Evolutionary conservation across 23 tunicate species (phyloP).

Genomic region (Ciona savignyi): DNA sequence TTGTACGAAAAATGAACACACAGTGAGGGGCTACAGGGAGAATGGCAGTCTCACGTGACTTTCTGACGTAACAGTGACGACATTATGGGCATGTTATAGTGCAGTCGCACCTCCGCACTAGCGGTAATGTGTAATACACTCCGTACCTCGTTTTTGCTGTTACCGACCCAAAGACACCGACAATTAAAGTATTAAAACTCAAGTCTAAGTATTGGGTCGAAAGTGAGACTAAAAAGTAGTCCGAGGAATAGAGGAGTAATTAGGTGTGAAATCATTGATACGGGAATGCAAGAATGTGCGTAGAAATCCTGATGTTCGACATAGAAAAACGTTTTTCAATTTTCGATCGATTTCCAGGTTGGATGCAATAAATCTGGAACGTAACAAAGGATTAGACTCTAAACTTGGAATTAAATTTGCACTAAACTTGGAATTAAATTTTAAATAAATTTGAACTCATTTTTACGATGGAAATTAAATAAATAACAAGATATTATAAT

Average conservation of each 20-base stretch:
- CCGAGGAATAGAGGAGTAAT: background rate
- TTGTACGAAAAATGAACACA: slow-evolving; percentile 5
- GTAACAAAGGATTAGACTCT: too few species aligned
- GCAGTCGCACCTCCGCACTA: background rate
- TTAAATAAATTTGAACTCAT: too few species aligned
- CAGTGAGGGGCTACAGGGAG: slow-evolving; percentile 3
- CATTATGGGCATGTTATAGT: background rate
- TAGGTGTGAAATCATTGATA: background rate
- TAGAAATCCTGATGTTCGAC: background rate
- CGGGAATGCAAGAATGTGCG: background rate
- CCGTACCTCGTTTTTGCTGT: background rate
- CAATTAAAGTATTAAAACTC: background rate
- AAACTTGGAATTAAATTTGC: too few species aligned
- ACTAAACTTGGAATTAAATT: too few species aligned
- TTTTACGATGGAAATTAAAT: too few species aligned
- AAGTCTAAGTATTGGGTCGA: background rate
- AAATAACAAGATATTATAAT: too few species aligned
- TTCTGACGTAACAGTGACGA: background rate
- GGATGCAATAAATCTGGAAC: too few species aligned
- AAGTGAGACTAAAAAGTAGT: background rate
- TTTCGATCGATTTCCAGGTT: too few species aligned
- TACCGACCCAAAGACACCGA: background rate
- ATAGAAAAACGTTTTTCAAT: too few species aligned
- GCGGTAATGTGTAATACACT: background rate
- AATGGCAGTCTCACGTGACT: slow-evolving; percentile 1